These are phyloP conservation scores for Dendrophyllia cribrosa DNA, from an alignment of 64 coral and sea anemone genomes.

Conservation along the genomic window DNA sequence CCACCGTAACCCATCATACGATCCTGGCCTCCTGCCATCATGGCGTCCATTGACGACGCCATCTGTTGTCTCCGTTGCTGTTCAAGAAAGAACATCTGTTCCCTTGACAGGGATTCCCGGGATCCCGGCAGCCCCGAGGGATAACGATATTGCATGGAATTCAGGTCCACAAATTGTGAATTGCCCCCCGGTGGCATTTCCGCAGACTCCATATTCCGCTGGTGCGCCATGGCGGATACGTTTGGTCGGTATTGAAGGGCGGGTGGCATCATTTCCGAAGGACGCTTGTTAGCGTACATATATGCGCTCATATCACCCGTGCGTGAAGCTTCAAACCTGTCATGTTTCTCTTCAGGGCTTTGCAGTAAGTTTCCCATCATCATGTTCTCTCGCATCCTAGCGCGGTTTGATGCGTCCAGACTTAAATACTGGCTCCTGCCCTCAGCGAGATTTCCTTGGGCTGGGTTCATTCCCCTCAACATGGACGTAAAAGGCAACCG, in stretches of 20 bases:
- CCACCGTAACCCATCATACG: constrained; percentile 64
- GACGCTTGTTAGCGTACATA: constrained; percentile 60
- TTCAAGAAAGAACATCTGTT: constrained; percentile 59
- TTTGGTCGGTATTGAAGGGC: constrained; percentile 22
- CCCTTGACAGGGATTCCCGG: constrained; percentile 22
- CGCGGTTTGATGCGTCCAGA: constrained; percentile 25
- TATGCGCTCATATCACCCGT: constrained; percentile 47
- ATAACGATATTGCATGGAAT: constrained; percentile 60
- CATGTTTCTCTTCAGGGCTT: constrained; percentile 39
- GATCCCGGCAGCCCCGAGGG: constrained; percentile 37
- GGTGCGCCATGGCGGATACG: constrained; percentile 23
- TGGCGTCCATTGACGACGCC: constrained; percentile 45
- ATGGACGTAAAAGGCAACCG: constrained; percentile 83
- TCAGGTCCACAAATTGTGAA: constrained; percentile 73
- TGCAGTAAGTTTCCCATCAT: constrained; percentile 48
- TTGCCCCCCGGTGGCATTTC: constrained; percentile 11
- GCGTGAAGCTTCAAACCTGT: constrained; percentile 6
- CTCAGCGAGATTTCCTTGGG: constrained; percentile 2
- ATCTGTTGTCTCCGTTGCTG: constrained; percentile 63
- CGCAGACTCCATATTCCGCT: background rate
- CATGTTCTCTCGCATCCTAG: constrained; percentile 27
- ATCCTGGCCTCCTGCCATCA: constrained; percentile 51
- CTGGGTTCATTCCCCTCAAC: constrained; percentile 83
- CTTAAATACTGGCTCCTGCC: constrained; percentile 12
- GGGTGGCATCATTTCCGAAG: constrained; percentile 44